phyloP scores from a whole-genome alignment of 2,113 vertebrate species.

The Terrapene triunguis region DNA sequence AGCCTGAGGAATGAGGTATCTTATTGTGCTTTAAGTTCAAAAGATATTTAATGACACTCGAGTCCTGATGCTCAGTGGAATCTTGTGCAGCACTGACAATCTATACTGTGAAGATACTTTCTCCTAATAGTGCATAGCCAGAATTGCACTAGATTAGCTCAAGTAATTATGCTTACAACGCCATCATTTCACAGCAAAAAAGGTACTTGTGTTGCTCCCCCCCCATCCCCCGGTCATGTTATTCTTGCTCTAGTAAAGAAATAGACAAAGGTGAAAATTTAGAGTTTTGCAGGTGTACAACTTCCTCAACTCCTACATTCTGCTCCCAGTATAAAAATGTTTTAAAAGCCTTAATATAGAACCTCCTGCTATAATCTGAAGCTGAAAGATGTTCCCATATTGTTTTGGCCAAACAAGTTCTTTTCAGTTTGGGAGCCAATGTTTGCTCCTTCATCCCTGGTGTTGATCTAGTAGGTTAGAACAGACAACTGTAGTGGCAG shows the following conservation, averaged over 20 bases:
- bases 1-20: not conserved
- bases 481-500: not conserved
- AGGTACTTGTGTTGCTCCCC: slow-evolving; percentile 24
- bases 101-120: not conserved
- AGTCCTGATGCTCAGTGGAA: not conserved
- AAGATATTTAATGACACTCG: not conserved
- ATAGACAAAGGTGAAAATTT: not conserved
- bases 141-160: not conserved
- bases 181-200: not conserved
- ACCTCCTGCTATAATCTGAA: slow-evolving; percentile 34
- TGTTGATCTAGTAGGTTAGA: slow-evolving; percentile 25
- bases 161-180: not conserved
- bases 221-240: not conserved
- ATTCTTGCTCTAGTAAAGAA: not conserved
- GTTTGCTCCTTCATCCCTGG: slow-evolving; percentile 34
- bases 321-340: slow-evolving; percentile 27
- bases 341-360: slow-evolving; percentile 18
- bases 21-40: not conserved
- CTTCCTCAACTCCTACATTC: not conserved
- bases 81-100: not conserved
- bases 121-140: not conserved
- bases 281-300: not conserved
- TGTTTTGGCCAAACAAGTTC: slow-evolving; percentile 9
- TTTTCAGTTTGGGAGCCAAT: slow-evolving; percentile 13
- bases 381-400: slow-evolving; percentile 62